phyloP scores from a whole-genome alignment of 2,888 invertebrate genomes.

The Melieria crassipennis region DNA sequence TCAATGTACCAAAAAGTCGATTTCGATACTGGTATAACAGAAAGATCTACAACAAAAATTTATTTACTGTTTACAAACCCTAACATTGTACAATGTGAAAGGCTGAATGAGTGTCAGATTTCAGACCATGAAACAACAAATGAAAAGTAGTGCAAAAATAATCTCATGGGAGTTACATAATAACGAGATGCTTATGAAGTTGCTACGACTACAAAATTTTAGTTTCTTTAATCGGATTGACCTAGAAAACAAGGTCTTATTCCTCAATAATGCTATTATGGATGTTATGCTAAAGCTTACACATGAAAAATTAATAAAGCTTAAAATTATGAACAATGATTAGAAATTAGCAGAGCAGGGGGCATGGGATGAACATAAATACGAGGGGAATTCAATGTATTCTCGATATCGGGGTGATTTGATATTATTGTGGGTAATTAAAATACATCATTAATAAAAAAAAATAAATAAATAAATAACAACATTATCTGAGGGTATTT shows the following conservation, averaged over 20 bases:
- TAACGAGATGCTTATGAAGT: not conserved
- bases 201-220: not conserved
- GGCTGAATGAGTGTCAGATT: not conserved
- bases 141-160: not conserved
- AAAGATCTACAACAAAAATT: not conserved
- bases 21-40: constrained; percentile 6
- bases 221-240: too few relatives aligned
- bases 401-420: too few relatives aligned
- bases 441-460: too few relatives aligned
- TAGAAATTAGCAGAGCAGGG: too few relatives aligned
- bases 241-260: too few relatives aligned
- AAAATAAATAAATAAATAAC: too few relatives aligned
- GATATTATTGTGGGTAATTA: too few relatives aligned
- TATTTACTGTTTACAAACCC: not conserved
- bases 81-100: not conserved
- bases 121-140: constrained; percentile 2
- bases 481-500: too few relatives aligned
- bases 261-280: too few relatives aligned
- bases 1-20: constrained; percentile 2
- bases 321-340: not conserved
- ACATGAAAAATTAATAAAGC: not conserved
- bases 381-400: too few relatives aligned
- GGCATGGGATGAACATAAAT: too few relatives aligned
- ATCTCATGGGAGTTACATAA: not conserved
- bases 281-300: not conserved